Conservation (phyloP, 2,113 vertebrate genomes). For the Ifrita kowaldi region DNA sequence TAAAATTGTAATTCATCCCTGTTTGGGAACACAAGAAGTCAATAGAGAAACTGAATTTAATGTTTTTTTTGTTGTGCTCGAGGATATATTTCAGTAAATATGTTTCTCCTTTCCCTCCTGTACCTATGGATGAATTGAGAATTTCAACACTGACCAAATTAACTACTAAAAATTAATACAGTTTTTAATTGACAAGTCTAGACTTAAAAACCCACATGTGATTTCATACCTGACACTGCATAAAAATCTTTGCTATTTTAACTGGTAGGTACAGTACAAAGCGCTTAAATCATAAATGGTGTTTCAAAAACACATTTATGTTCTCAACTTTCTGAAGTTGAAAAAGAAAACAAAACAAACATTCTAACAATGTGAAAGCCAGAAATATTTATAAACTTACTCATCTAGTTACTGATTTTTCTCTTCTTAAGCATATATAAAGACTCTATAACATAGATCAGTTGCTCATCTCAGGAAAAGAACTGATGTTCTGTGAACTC, state of each 20-base stretch:
- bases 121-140: background rate
- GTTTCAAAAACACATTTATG: background rate
- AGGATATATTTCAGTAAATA: background rate
- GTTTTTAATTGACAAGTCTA: background rate
- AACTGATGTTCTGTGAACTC: background rate
- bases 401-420: background rate
- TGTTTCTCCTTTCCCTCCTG: background rate
- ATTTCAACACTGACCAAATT: background rate
- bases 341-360: background rate
- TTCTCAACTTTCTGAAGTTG: background rate
- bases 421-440: background rate
- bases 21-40: background rate
- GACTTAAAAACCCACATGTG: background rate
- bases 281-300: rapidly evolving
- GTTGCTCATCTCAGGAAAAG: background rate
- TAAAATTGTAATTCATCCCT: background rate
- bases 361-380: background rate
- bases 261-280: background rate
- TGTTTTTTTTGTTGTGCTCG: background rate
- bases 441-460: background rate
- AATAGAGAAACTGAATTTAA: background rate
- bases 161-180: background rate
- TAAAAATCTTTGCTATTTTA: background rate
- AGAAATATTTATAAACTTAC: background rate
- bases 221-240: background rate